These are phyloP conservation scores for Cebidichthys violaceus DNA, from an alignment of 2,113 vertebrate genomes.

Conservation along the genomic window DNA sequence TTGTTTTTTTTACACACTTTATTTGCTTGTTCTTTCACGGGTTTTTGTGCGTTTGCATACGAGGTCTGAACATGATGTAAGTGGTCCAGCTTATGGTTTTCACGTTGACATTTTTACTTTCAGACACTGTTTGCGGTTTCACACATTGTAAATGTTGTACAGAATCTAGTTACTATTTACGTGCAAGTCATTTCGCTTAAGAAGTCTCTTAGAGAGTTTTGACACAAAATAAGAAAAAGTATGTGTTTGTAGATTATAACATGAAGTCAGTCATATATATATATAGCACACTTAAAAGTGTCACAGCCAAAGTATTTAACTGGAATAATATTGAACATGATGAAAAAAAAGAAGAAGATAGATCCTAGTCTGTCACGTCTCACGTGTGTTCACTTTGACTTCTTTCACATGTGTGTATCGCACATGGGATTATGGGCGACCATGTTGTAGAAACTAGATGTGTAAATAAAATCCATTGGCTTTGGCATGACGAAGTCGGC, in stretches of 20 bases:
- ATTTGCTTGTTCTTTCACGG: conserved; percentile 74
- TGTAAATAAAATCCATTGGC: conserved; percentile 75
- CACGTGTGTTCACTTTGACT: conserved; percentile 29
- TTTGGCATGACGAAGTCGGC: conserved; percentile 59
- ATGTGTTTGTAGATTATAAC: conserved; percentile 57
- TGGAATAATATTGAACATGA: conserved; percentile 30
- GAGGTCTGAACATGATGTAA: conserved; percentile 22
- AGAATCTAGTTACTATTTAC: conserved; percentile 78
- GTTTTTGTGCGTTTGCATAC: conserved; percentile 78
- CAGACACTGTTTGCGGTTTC: conserved; percentile 71
- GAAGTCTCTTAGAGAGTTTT: conserved; percentile 63
- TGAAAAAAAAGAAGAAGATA: neutral
- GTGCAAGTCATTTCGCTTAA: conserved; percentile 61
- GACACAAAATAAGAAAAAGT: conserved; percentile 40
- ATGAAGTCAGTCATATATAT: conserved; percentile 44
- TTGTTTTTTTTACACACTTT: conserved; percentile 31
- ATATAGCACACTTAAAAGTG: conserved; percentile 58
- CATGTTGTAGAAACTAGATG: conserved; percentile 47
- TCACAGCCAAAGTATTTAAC: conserved; percentile 53
- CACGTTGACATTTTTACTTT: conserved; percentile 47
- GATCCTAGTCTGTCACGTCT: conserved; percentile 18
- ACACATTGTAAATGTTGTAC: conserved; percentile 85
- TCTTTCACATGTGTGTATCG: conserved; percentile 39
- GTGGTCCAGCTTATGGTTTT: conserved; percentile 5
- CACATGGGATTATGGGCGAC: conserved; percentile 35